Evolutionary conservation across 1,140 invertebrate species (phyloP).

Genomic region (Drosophila sucinea): DNA sequence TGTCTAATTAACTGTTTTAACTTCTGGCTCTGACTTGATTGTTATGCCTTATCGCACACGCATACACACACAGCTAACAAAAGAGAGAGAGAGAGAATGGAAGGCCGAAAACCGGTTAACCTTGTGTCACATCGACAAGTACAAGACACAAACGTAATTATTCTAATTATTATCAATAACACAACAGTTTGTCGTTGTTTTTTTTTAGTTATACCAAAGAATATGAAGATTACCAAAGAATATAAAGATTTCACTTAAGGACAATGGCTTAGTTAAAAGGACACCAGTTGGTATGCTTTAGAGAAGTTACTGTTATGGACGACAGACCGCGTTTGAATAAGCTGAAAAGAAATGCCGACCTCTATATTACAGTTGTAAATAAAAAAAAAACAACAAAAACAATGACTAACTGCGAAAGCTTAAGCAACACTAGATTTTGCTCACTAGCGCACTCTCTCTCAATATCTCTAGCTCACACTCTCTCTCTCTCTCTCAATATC

Average conservation of each 20-base stretch:
- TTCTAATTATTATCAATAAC: constrained; percentile 27
- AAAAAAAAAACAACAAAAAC: constrained; percentile 16
- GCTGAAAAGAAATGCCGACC: constrained; percentile 6
- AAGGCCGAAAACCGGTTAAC: constrained; percentile 52
- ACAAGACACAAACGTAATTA: constrained; percentile 38
- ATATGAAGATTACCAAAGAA: constrained; percentile 17
- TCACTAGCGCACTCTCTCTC: neutral
- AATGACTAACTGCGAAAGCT: constrained; percentile 10
- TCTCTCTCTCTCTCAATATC: constrained; percentile 5
- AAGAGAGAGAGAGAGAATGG: neutral
- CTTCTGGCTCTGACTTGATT: constrained; percentile 7
- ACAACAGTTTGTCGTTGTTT: neutral
- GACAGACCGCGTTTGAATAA: neutral
- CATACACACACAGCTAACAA: constrained; percentile 10
- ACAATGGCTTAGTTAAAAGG: constrained; percentile 1
- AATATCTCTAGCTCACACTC: neutral
- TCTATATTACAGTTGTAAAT: neutral
- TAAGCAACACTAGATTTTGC: neutral
- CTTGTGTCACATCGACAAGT: constrained; percentile 50
- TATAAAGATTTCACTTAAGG: constrained; percentile 14
- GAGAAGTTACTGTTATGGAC: neutral
- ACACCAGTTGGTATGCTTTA: neutral
- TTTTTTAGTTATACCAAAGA: neutral
- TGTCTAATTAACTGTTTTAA: constrained; percentile 19
- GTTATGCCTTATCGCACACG: constrained; percentile 13